Base-by-base conservation (phyloP, 1,140 invertebrate genomes). In the Holcopasites calliopsidis region DNA sequence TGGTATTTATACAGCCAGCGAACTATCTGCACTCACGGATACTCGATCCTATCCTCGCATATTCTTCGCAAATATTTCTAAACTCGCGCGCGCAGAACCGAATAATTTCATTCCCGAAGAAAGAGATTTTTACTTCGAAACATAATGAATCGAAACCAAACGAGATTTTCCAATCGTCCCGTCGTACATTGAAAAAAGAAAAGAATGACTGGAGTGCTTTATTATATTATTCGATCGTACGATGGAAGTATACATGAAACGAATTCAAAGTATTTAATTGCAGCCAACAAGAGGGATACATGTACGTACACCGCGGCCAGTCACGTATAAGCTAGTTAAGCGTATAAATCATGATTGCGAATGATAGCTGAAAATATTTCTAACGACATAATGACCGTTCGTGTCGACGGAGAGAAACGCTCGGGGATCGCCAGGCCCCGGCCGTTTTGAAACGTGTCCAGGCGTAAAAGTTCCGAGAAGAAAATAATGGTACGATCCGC, bases 281-380 rank as follows among this genome's bases (percentile, higher is more conserved):
- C 57, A 38, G 62, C 28, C 8, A 18, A 23, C 57, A 23, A 52
- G 23, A 44, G 44, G 42, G 52, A 62, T 75, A 57, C 38, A 58
- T n/a, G n/a, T n/a, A n/a, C n/a, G n/a, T n/a, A n/a, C n/a, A n/a
- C 65, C 66, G 44, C 61, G 54, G 64, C 76, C 64, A 44, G 57
- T 40, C 76, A 49, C 61, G 76, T 78, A 61, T 16, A 40, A 11
- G 61, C 72, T 38, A 73, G 44, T 52, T 78, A 79, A 79, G 35
- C 73, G 64, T 61, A 61, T 69, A 77, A 79, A 62, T 71, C 40
- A 50, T 77, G 77, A 79, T 77, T 79, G 75, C 65, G 42, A 79
- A 77, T 71, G 75, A 72, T 44, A 77, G 75, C 44, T 77, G 62
- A 80, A 80, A 80, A 80, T 79, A 76, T 78, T 79, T 79, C 72